phyloP scores from a whole-genome alignment of 2,113 vertebrate genomes.

The Ondatra zibethicus region DNA sequence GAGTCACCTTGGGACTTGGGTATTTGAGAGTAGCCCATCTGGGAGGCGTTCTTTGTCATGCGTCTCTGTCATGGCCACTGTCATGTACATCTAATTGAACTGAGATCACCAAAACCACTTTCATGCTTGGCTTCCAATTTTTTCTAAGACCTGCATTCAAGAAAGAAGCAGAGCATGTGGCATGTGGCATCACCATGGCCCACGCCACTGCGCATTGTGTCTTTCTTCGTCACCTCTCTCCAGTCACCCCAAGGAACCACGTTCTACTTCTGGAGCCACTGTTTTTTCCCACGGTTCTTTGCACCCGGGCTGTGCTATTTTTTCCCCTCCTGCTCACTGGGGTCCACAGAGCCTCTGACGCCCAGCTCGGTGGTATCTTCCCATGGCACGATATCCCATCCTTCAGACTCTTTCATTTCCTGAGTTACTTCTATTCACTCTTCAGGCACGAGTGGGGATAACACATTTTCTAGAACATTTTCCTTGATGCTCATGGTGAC shows the following conservation, averaged over 20 bases:
- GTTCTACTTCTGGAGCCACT: background rate
- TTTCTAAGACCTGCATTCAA: background rate
- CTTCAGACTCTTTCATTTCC: background rate
- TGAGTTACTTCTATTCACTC: background rate
- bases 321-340: background rate
- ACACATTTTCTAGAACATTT: background rate
- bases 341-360: background rate
- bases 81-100: background rate
- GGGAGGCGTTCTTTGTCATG: background rate
- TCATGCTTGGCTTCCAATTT: background rate
- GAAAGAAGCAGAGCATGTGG: fast-evolving
- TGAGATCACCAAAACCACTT: background rate
- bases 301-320: background rate
- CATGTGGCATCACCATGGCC: fast-evolving
- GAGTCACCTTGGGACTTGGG: background rate
- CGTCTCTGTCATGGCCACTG: background rate
- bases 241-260: fast-evolving
- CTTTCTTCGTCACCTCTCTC: background rate
- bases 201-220: fast-evolving
- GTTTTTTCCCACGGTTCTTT: background rate
- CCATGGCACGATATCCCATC: fast-evolving
- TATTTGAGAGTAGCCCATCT: background rate
- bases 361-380: background rate
- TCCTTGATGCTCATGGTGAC: background rate
- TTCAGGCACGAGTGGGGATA: background rate